phyloP scores from a whole-genome alignment of 2,888 invertebrate genomes.

The Eupithecia subfuscata region DNA sequence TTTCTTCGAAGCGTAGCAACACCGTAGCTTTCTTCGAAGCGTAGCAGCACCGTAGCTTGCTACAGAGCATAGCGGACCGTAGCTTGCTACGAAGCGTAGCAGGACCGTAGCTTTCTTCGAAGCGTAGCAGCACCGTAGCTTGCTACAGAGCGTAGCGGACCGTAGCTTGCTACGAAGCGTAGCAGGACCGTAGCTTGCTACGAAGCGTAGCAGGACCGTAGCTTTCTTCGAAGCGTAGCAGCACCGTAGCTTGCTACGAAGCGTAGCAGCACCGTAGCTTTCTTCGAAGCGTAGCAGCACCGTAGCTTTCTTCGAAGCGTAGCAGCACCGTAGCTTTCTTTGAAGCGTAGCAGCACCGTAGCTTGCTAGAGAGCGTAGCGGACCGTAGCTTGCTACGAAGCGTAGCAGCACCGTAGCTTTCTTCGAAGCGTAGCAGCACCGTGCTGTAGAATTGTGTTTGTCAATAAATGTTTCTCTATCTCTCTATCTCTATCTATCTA shows the following conservation, averaged over 20 bases:
- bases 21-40: neutral
- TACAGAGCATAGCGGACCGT: neutral
- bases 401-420: neutral
- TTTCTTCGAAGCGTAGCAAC: no score
- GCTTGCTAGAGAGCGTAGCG: neutral
- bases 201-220: neutral
- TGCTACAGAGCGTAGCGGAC: neutral
- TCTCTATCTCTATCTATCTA: no score
- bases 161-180: neutral
- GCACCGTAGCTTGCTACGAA: neutral
- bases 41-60: neutral
- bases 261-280: neutral
- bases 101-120: neutral
- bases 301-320: no score
- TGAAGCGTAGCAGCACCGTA: neutral
- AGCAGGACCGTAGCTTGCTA: neutral
- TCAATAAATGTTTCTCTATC: no score
- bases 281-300: no score
- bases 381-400: neutral
- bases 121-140: neutral
- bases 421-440: neutral
- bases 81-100: neutral
- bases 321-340: neutral
- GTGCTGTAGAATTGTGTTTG: no score
- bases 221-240: neutral